These are phyloP conservation scores for Hydropsyche tenuis DNA, from an alignment of 1,140 invertebrate genomes.

Conservation along the genomic window DNA sequence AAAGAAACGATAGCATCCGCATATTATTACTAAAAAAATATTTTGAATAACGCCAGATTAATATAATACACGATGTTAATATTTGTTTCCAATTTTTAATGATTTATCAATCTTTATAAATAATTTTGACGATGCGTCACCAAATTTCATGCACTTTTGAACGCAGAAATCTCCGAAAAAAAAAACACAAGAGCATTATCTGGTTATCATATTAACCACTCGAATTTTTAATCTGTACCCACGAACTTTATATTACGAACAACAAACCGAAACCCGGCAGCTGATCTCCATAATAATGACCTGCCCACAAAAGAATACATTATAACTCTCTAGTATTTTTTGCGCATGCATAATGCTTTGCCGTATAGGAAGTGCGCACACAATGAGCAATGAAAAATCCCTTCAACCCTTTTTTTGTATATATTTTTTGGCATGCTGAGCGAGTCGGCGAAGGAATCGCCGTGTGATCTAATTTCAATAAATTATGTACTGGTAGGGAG, in stretches of 20 bases:
- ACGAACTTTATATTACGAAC: neutral
- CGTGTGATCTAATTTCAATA: slow-evolving; percentile 51
- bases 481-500: slow-evolving; percentile 44
- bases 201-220: slow-evolving; percentile 34
- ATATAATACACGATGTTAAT: too few species aligned
- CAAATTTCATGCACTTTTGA: slow-evolving; percentile 9
- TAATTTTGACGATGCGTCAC: neutral
- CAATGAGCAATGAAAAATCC: slow-evolving; percentile 42
- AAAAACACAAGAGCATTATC: slow-evolving; percentile 6
- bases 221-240: neutral
- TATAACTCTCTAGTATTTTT: slow-evolving; percentile 40
- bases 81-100: too few species aligned
- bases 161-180: neutral
- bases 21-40: slow-evolving; percentile 23
- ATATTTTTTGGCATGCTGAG: neutral
- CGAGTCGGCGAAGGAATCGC: slow-evolving; percentile 38
- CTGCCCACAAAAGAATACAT: slow-evolving; percentile 48
- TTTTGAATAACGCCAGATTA: slow-evolving; percentile 43
- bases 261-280: slow-evolving; percentile 9
- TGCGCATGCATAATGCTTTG: slow-evolving; percentile 1
- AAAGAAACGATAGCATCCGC: slow-evolving; percentile 26
- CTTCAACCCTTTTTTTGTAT: slow-evolving; percentile 43
- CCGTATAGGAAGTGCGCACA: slow-evolving; percentile 26
- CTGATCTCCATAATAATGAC: slow-evolving; percentile 48
- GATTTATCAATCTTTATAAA: neutral